Evolutionary conservation across 1,140 invertebrate species (phyloP), one percentile per base, ranked within the genome.

Genomic region (Anastatus disparis): DNA sequence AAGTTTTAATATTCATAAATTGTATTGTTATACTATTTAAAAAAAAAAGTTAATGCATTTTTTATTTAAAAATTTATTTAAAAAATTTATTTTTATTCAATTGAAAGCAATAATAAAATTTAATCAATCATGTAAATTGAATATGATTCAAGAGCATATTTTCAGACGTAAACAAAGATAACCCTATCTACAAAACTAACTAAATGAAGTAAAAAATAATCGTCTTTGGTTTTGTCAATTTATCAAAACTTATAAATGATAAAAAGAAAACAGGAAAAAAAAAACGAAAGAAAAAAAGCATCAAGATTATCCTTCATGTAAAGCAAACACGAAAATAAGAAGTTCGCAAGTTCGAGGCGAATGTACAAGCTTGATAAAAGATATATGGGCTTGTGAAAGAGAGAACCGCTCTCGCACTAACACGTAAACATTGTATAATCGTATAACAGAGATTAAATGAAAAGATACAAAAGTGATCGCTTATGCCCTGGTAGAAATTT

Each of bases 371-470:
- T 2, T 13, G 58, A 44, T 61, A 31, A 29, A 9, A 53, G 3
- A 27, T 10, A 13, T 6, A 38, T 38, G 35, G 29, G 62, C 9
- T 26, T 48, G 29, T 24, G 52, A 59, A 46, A 46, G 64, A 59
- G 55, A 48, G 10, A 53, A 26, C 27, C 27, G 58, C 31, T n/a
- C n/a, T n/a, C n/a, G n/a, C n/a, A n/a, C 55, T 17, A 40, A 35
- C 42, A 31, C 31, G 42, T 44, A 35, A n/a, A 48, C 29, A 20
- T n/a, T 22, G 66, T 15, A 59, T 69, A 69, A 69, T 62, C 58
- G 58, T n/a, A n/a, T n/a, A n/a, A n/a, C n/a, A n/a, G 17, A 69
- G 67, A 69, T 69, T 53, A 53, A 68, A 56, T 15, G 27, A 13
- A 31, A 31, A 68, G 58, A 69, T 62, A 62, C 46, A 52, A 53